phyloP scores from a whole-genome alignment of 2,113 vertebrate species.

The Candoia aspera region DNA sequence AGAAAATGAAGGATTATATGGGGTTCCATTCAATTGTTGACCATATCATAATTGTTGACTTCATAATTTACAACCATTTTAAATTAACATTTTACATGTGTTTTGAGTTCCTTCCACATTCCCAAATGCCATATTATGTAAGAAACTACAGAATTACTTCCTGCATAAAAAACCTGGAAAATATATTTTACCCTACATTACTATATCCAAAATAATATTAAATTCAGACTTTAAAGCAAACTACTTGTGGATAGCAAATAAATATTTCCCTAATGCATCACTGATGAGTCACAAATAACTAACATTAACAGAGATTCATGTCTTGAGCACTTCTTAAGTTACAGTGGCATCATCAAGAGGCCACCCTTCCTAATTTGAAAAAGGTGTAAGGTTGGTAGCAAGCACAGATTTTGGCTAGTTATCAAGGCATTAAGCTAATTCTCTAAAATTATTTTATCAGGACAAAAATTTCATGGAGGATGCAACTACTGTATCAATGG shows the following conservation, averaged over 20 bases:
- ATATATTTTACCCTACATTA: neutral
- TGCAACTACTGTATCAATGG: neutral
- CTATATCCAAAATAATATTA: neutral
- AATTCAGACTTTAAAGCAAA: neutral
- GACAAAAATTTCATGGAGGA: neutral
- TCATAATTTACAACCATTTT: neutral
- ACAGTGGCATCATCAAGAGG: neutral
- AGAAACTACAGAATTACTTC: neutral
- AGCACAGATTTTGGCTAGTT: neutral
- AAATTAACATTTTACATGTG: neutral
- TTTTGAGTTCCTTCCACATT: neutral
- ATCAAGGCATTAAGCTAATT: neutral
- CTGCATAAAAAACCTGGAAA: neutral
- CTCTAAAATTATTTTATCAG: neutral
- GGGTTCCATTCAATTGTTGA: neutral
- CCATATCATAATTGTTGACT: neutral
- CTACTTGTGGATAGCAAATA: neutral
- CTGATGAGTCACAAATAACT: neutral
- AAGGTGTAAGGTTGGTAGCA: neutral
- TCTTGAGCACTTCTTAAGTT: neutral
- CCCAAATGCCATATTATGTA: neutral
- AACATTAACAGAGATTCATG: neutral
- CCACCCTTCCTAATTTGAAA: neutral
- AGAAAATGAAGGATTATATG: constrained; percentile 31
- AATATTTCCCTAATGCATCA: neutral